These are phyloP conservation scores for Aegotheles bennettii DNA, from an alignment of 2,113 vertebrate species.

Conservation along the genomic window DNA sequence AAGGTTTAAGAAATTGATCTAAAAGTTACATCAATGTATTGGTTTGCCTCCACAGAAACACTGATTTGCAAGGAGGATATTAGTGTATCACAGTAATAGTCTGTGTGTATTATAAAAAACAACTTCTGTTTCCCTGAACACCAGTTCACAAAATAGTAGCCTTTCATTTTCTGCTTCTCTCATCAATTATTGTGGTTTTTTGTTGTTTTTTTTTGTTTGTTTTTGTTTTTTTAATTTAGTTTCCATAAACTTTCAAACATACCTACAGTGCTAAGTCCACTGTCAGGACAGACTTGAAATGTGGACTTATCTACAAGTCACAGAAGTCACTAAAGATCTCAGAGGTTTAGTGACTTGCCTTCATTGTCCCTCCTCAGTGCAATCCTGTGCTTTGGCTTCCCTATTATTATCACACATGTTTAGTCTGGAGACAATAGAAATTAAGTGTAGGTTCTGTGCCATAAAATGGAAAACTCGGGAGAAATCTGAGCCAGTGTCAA, in stretches of 20 bases:
- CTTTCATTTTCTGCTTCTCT: neutral
- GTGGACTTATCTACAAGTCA: neutral
- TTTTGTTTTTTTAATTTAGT: neutral
- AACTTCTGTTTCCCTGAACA: neutral
- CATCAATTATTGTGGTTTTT: neutral
- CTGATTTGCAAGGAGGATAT: neutral
- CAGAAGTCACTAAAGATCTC: neutral
- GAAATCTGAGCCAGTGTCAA: neutral
- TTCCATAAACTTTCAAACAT: neutral
- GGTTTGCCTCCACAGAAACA: neutral
- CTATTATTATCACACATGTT: neutral
- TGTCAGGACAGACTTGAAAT: neutral
- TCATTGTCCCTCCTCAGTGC: accelerated
- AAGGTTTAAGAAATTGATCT: neutral
- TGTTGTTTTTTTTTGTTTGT: neutral
- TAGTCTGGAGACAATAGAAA: neutral
- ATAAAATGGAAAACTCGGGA: neutral
- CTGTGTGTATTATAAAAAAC: neutral
- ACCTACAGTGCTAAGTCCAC: neutral
- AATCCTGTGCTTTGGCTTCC: neutral
- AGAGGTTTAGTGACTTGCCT: neutral
- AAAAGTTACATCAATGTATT: neutral
- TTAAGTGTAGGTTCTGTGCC: neutral
- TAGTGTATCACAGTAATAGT: neutral
- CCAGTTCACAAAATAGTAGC: neutral